Evolutionary conservation across 2,797 vertebrate genomes (phyloP), one percentile per base, ranked within the genome.

Genomic region (Rhinella marina): DNA sequence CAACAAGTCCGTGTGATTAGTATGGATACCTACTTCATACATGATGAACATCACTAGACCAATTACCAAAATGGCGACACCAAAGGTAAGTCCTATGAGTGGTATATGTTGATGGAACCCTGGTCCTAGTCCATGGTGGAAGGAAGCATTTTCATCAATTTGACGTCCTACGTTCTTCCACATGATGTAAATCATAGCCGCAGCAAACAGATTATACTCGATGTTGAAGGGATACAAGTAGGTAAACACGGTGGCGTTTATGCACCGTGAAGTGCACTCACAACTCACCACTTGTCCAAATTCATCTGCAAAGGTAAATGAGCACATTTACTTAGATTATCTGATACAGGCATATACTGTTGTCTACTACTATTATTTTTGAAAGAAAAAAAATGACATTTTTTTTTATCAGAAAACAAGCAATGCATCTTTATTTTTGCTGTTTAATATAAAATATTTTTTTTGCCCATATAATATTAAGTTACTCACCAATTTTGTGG

Each of bases 191-290:
- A 95, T 87, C 95, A 97, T 95, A 85, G 96, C 93, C 0, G 96
- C 95, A 75, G 96, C 95, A n/a, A 97, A 96, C 87, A 97, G 94
- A 88, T 96, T 95, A 92, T 96, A 97, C 91, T 97, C 96, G 0
- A 96, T 96, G 90, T 96, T 96, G 92, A 96, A 96, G 5, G 96
- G 96, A 92, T 97, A 96, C 48, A 97, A 79, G 91, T 96, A 97
- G 91, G 92, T 94, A 86, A 93, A 96, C 25, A 92, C 94, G 0
- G 92, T 85, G 86, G 95, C 92, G 86, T 90, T 90, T 10, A 56
- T 77, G 21, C 95, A 96, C 2, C 73, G 64, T 52, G 93, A 92
- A 41, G 89, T 94, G 91, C 95, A 96, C 50, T 89, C 76, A 77
- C 96, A 96, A 25, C 6, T 9, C 14, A 32, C 1, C 72, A 62